Evolutionary conservation across 53 echinoderm and acorn worm species (phyloP), one percentile per base, ranked within the genome.

Genomic region (Astropecten irregularis): DNA sequence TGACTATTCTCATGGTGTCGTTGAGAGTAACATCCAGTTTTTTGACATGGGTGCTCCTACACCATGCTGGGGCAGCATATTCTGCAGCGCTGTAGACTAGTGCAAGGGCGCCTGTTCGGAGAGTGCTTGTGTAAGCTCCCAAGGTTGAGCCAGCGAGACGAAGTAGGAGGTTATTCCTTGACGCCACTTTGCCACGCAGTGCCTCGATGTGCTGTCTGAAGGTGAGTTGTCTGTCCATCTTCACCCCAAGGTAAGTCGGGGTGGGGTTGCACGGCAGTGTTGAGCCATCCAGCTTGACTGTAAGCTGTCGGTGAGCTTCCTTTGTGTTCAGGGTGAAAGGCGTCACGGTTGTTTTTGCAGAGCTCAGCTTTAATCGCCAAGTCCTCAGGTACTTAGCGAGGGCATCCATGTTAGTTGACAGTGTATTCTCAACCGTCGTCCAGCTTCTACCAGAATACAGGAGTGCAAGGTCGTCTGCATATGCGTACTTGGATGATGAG

Each of bases 21-120:
- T 88, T 81, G 8, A 81, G 81, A 22, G 59, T 49, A 18, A 53
- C 6, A 33, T 81, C 71, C 2, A 88, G 18, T 25, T 53, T 82
- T 11, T 30, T 42, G 18, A 72, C 70, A 36, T 82, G 82, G 64
- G 44, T 26, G 0, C 68, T 82, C 31, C 71, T 60, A 18, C 57
- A 57, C 88, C 88, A 81, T 42, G 48, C 88, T 39, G 82, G 81
- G 20, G 49, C 64, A 26, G 88, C 81, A 82, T 87, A 87, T 32
- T 85, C 73, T 7, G 64, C 85, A 76, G 76, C 20, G 5, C 73
- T 64, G 55, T 67, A 83, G 69, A 65, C 44, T 2, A 83, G 52
- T 36, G 65, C 66, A 18, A 66, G 66, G 14, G 74, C 51, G 20
- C 9, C 58, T 28, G 74, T 60, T 5, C 74, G 64, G 23, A 86